These are phyloP conservation scores for Himalopsyche japonica DNA, from an alignment of 2,888 invertebrate genomes.

Conservation along the genomic window DNA sequence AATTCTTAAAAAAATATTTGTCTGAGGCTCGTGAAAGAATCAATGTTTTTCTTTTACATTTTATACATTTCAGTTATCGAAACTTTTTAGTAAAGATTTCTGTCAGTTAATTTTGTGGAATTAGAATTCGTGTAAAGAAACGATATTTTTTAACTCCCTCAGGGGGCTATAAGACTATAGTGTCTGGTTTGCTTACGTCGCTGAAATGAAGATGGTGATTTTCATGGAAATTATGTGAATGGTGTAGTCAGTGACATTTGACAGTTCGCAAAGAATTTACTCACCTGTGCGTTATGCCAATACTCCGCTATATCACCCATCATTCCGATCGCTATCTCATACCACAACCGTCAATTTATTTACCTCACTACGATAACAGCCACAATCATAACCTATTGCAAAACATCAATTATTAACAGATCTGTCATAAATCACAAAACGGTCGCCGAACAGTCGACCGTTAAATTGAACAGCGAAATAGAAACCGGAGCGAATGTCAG, in stretches of 20 bases:
- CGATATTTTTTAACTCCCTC: too few species aligned
- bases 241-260: not conserved
- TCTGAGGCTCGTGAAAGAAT: too few species aligned
- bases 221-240: not conserved
- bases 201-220: not conserved
- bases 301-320: conserved; percentile 40
- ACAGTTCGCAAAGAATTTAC: not conserved
- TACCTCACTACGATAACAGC: not conserved
- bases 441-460: not conserved
- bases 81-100: too few species aligned
- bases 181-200: not conserved
- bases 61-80: too few species aligned
- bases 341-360: conserved; percentile 7
- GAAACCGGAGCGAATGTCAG: not conserved
- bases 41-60: too few species aligned
- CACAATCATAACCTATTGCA: not conserved
- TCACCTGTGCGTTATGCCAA: conserved; percentile 38
- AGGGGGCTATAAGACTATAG: too few species aligned
- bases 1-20: too few species aligned
- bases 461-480: not conserved
- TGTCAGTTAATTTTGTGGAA: too few species aligned
- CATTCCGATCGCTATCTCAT: conserved; percentile 29
- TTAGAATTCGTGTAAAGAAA: too few species aligned
- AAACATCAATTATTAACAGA: not conserved
- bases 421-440: not conserved